Base-by-base conservation (phyloP, 30 jellyfish, hydroid and myxozoan genomes). In the Hydractinia symbiolongicarpus region DNA sequence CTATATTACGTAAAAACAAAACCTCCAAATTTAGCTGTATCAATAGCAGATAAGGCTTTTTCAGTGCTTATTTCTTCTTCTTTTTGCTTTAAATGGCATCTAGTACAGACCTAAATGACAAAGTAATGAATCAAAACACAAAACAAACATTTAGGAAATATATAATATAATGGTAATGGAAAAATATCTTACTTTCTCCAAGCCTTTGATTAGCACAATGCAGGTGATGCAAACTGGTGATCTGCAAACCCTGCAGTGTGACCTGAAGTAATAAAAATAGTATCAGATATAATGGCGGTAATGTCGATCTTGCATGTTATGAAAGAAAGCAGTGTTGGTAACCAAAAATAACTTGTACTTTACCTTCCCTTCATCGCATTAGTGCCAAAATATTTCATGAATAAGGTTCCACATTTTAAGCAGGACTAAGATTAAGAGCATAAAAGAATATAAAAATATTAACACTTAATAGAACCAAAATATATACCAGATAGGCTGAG, bases 211-310 rank as follows among this genome's bases (percentile, higher is more conserved):
- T 19, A 90, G 68, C 77, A 88, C 75, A 66, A 79, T 94, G 67
- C 99, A 94, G n/a, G 96, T 85, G 61, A 87, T 76, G 66, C 99
- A 94, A 53, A 88, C 99, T 10, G 99, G 95, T 77, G 88, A 84
- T 50, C 88, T 86, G 77, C 99, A 94, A 15, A 62, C 11, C 20
- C 99, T 67, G 73, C 99, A 94, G 66, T 94, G 99, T 6, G 99
- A 94, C 79, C 99, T 94, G 60, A 5, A 81, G 83, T 5, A 20
- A 68, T 30, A 73, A n/a, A 58, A 83, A 53, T 30, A 30, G 44
- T 30, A 30, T 54, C 15, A 77, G 17, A 58, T 16, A 58, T 58
- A 11, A 58, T 58, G 17, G 15, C 17, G 3, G 17, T 58, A 11
- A 58, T 58, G 69, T 16, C 2, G 17, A 58, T 16, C 17, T 58